phyloP scores from a whole-genome alignment of 2,888 invertebrate genomes.

The Himalopsyche japonica region DNA sequence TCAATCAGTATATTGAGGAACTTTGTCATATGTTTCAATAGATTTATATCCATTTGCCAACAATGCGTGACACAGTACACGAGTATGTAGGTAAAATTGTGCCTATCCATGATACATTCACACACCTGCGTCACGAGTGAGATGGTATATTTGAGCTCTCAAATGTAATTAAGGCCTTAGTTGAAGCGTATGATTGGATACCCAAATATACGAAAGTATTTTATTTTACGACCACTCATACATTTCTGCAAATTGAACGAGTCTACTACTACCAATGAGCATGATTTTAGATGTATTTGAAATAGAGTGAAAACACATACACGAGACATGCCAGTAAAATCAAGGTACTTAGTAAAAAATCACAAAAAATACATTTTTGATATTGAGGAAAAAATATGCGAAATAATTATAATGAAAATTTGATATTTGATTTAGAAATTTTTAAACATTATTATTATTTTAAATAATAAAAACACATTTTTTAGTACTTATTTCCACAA shows the following conservation, averaged over 20 bases:
- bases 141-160: not conserved
- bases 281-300: not conserved
- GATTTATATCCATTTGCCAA: not conserved
- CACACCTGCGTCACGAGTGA: not conserved
- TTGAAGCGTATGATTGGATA: slow-evolving; percentile 34
- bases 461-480: too few species aligned
- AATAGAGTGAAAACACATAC: not conserved
- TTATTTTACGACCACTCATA: slow-evolving; percentile 1
- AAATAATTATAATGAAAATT: too few species aligned
- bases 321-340: too few species aligned
- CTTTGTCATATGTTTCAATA: not conserved
- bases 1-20: not conserved
- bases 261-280: not conserved
- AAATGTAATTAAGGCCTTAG: slow-evolving; percentile 33
- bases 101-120: not conserved
- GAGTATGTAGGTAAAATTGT: not conserved
- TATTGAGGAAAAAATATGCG: too few species aligned
- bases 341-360: too few species aligned
- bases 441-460: too few species aligned
- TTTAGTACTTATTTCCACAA: too few species aligned
- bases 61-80: not conserved
- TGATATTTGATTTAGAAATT: too few species aligned
- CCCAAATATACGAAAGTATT: slow-evolving; percentile 18
- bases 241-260: slow-evolving; percentile 1
- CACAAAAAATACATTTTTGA: too few species aligned